phyloP scores from a whole-genome alignment of 2,888 invertebrate genomes.

The Catonia carolina region DNA sequence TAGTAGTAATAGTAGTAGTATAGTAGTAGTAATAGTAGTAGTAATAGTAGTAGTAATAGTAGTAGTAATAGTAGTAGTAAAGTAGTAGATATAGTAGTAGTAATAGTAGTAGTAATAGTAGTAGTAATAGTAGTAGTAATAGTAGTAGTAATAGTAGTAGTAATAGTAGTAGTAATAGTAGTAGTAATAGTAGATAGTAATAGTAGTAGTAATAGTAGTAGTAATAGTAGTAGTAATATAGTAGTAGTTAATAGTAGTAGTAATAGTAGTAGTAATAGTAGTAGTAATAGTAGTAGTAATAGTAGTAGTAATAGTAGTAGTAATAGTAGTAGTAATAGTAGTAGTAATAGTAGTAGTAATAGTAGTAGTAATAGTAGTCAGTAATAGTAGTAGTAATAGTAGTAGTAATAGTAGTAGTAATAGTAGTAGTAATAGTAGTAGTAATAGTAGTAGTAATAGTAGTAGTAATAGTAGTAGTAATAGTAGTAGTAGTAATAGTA shows the following conservation, averaged over 20 bases:
- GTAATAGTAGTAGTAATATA: conserved; percentile 1
- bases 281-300: conserved; percentile 3
- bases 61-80: not conserved
- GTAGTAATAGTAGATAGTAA: not conserved
- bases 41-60: conserved; percentile 5
- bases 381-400: not conserved
- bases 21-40: conserved; percentile 5
- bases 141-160: not conserved
- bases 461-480: conserved; percentile 5
- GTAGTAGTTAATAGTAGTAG: conserved; percentile 1
- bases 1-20: not conserved
- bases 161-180: not conserved
- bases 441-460: conserved; percentile 6
- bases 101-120: conserved; percentile 1
- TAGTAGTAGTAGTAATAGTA: conserved; percentile 7
- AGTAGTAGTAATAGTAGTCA: too few relatives aligned
- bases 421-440: conserved; percentile 7
- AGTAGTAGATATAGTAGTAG: not conserved
- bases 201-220: not conserved
- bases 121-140: conserved; percentile 1
- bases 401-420: conserved; percentile 6
- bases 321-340: too few relatives aligned
- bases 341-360: too few relatives aligned
- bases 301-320: conserved; percentile 2
- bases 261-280: not conserved